Base-by-base conservation (phyloP, 1,140 invertebrate genomes). In the Holotrichia oblita region DNA sequence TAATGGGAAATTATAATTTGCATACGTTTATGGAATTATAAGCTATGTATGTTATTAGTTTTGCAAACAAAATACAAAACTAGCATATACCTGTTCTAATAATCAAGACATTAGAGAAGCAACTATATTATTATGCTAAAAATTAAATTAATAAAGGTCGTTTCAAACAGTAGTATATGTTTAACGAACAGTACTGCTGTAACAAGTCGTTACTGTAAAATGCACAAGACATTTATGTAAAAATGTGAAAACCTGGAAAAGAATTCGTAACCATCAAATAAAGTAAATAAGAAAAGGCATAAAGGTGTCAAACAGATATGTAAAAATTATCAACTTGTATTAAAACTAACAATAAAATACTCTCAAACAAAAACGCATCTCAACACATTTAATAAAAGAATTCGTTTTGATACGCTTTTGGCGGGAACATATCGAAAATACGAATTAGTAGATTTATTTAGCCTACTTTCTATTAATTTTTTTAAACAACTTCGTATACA, bases 161-260 rank as follows among this genome's bases (percentile, higher is more conserved):
- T 40, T 74, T 41, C 10, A 74, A 12, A 40, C 6, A n/a, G 40
- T 74, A 74, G 8, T 69, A 74, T 24, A 24, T 69, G 61, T 69
- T 48, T 55, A n/a, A 55, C 17, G 10, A 55, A 55, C 48, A 69
- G 17, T 69, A 69, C 61, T 69, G 27, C 12, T 10, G 22, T 69
- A 74, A 74, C 73, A 79, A 75, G 78, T 79, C 78, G 78, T 79
- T 79, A 79, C 78, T 79, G 78, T 79, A 79, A 79, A 79, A 79
- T 79, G 78, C 78, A 79, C 78, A 79, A 79, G 78, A 79, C 73
- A 74, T 41, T 41, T 74, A 27, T 74, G 20, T 74, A 74, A 41
- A 73, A 27, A 72, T 14, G 41, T 74, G 17, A 40, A 34, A 12
- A 74, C 73, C 73, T 74, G 73, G 20, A 74, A 74, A 34, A 14